phyloP scores from a whole-genome alignment of 2,888 invertebrate species.

The Eristalis intricaria region DNA sequence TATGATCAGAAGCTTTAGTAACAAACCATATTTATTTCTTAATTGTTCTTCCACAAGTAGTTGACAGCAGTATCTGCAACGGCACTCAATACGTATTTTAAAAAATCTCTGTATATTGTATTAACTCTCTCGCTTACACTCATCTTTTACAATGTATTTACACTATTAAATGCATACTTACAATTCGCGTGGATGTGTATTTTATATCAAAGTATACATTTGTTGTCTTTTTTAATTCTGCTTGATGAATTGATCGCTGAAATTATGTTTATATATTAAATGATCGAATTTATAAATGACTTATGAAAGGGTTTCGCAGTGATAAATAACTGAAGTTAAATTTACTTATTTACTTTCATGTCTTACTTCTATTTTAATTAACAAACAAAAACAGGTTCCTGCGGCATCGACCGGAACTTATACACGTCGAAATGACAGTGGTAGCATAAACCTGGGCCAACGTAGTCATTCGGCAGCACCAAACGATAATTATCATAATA shows the following conservation, averaged over 20 bases:
- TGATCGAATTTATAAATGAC: constrained; percentile 10
- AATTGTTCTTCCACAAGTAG: too few species aligned
- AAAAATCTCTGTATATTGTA: constrained; percentile 30
- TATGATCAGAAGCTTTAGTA: too few species aligned
- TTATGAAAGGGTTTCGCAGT: background rate
- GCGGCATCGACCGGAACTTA: constrained; percentile 72
- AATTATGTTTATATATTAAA: constrained; percentile 13
- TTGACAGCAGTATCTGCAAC: too few species aligned
- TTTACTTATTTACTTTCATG: constrained; percentile 23
- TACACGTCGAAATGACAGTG: constrained; percentile 81
- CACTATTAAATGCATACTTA: constrained; percentile 47
- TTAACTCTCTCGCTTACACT: constrained; percentile 31
- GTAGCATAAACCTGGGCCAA: constrained; percentile 83
- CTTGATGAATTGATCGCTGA: constrained; percentile 57
- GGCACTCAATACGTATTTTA: constrained; percentile 27
- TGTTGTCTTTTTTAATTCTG: constrained; percentile 33
- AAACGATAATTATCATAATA: constrained; percentile 80
- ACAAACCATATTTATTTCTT: too few species aligned
- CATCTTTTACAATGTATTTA: constrained; percentile 55
- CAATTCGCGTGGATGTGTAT: constrained; percentile 35
- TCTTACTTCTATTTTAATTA: constrained; percentile 1
- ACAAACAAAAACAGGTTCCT: constrained; percentile 58
- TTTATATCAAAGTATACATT: constrained; percentile 5
- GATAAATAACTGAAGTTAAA: background rate
- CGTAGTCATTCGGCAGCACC: constrained; percentile 95